A percentile compares a stretch with the other conserved stretches of the same genome.
Conservation (phyloP, 2,797 vertebrate species). For the Dendrocincla tyrannina region DNA sequence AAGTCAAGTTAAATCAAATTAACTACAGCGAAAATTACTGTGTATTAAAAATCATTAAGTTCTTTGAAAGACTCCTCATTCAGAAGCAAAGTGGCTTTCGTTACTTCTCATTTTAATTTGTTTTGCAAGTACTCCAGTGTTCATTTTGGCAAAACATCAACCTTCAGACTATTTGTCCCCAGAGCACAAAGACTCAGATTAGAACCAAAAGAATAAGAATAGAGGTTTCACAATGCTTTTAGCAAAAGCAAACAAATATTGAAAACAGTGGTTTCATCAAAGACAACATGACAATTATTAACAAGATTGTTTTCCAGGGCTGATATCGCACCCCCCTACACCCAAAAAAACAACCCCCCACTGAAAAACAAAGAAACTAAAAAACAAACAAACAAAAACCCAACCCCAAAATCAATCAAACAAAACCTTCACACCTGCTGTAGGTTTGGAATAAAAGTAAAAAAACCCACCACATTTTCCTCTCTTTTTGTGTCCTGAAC, state of each 20-base stretch:
- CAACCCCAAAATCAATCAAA: not conserved
- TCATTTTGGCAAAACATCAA: slow-evolving; percentile 55
- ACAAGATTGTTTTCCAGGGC: slow-evolving; percentile 46
- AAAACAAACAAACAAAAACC: not conserved
- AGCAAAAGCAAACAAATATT: slow-evolving; percentile 17
- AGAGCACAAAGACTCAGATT: slow-evolving; percentile 53
- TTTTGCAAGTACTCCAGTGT: slow-evolving; percentile 31
- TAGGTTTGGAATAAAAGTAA: slow-evolving; percentile 44
- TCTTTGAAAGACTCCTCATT: slow-evolving; percentile 52
- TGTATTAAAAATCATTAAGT: slow-evolving; percentile 49
- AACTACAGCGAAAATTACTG: slow-evolving; percentile 52
- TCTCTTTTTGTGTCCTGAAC: slow-evolving; percentile 30
- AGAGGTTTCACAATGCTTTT: slow-evolving; percentile 37
- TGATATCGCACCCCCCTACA: not conserved
- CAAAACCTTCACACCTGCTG: not conserved
- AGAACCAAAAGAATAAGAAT: slow-evolving; percentile 10
- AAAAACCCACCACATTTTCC: not conserved
- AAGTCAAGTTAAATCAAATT: slow-evolving; percentile 48
- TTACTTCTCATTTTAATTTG: slow-evolving; percentile 36
- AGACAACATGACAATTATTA: slow-evolving; percentile 20
- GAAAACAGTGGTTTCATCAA: slow-evolving; percentile 56
- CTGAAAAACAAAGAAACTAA: not conserved
- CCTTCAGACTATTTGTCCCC: slow-evolving; percentile 39
- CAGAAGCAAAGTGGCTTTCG: slow-evolving; percentile 39
- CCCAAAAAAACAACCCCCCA: not conserved